phyloP scores from a whole-genome alignment of 2,888 invertebrate genomes.

The Selenia dentaria region DNA sequence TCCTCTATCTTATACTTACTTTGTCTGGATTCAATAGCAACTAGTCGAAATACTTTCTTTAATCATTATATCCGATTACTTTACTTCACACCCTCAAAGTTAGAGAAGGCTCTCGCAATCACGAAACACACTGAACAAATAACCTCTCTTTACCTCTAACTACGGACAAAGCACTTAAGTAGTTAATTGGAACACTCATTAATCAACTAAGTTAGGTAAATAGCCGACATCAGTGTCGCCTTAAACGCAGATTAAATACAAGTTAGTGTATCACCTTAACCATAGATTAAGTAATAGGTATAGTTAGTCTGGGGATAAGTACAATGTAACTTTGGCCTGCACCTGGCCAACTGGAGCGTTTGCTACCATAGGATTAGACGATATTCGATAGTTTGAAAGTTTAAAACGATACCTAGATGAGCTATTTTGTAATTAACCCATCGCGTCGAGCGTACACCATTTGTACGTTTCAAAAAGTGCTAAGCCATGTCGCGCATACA shows the following conservation, averaged over 20 bases:
- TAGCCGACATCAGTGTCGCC: constrained; percentile 1
- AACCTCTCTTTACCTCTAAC: not conserved
- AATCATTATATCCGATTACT: too few relatives aligned
- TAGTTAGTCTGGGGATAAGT: not conserved
- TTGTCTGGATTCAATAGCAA: too few relatives aligned
- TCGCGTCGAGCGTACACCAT: too few relatives aligned
- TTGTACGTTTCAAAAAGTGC: too few relatives aligned
- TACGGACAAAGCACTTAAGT: constrained; percentile 1
- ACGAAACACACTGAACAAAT: constrained; percentile 5
- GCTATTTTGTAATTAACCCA: too few relatives aligned
- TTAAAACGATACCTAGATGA: too few relatives aligned
- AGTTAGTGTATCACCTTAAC: not conserved
- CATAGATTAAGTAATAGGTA: too few relatives aligned
- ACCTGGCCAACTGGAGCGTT: not conserved
- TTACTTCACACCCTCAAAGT: not conserved
- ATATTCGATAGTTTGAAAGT: not conserved
- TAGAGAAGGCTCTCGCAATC: not conserved
- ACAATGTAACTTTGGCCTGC: not conserved
- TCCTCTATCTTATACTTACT: too few relatives aligned
- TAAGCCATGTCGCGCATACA: too few relatives aligned
- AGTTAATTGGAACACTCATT: constrained; percentile 10
- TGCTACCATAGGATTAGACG: not conserved
- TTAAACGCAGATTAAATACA: not conserved
- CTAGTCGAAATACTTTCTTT: too few relatives aligned
- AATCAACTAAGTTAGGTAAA: constrained; percentile 5